Percentiles rank a stretch among this genome's conserved stretches.
Evolutionary conservation across 2,888 invertebrate genomes (phyloP).

Genomic region (Atethmia centrago): DNA sequence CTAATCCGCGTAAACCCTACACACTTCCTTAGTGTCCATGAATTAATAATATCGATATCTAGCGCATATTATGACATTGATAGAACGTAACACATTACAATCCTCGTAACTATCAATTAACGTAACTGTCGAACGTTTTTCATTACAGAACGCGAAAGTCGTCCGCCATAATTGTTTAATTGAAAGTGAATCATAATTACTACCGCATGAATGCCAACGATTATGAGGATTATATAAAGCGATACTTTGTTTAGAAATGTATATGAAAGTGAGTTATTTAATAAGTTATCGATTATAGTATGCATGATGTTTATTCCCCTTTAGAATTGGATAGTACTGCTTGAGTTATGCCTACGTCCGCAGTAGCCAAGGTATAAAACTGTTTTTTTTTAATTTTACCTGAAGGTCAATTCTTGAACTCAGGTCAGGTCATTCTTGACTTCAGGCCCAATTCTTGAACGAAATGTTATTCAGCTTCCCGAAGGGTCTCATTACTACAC

Average conservation of each 20-base stretch:
- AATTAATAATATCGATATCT: not conserved
- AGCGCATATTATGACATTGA: not conserved
- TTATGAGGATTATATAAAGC: slow-evolving; percentile 49
- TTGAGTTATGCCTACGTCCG: not conserved
- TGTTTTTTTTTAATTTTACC: no score
- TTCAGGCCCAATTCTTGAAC: not conserved
- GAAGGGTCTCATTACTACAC: no score
- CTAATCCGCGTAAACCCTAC: not conserved
- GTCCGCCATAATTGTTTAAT: slow-evolving; percentile 48
- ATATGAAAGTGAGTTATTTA: slow-evolving; percentile 39
- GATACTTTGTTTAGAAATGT: slow-evolving; percentile 37
- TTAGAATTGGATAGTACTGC: not conserved
- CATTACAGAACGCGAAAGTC: slow-evolving; percentile 45
- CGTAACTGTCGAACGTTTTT: slow-evolving; percentile 14
- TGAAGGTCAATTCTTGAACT: no score
- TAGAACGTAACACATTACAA: slow-evolving; percentile 4
- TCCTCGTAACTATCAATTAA: slow-evolving; percentile 30
- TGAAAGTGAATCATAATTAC: slow-evolving; percentile 60
- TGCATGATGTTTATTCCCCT: not conserved
- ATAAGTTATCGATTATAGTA: slow-evolving; percentile 15
- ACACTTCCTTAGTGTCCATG: not conserved
- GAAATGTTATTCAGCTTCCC: not conserved
- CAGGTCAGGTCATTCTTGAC: no score
- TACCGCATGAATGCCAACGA: slow-evolving; percentile 47
- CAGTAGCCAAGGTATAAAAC: not conserved